Base-by-base conservation (phyloP, 2,888 invertebrate species). In the Gari tellinella region DNA sequence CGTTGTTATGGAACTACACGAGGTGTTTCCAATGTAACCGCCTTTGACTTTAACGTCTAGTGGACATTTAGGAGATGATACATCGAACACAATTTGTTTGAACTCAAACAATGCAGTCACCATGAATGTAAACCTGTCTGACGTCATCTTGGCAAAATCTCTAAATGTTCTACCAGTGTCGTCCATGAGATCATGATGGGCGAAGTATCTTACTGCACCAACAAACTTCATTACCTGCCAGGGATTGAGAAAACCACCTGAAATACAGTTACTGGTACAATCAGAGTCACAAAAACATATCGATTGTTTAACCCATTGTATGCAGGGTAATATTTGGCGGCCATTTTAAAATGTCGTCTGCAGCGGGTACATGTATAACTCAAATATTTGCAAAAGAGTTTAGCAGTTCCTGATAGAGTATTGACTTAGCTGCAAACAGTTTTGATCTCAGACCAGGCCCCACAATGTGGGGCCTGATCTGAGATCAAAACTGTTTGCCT, bases 21-120 rank as follows among this genome's bases (percentile, higher is more conserved):
- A 86, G 0, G 84, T 66, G 43, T 70, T 83, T 15, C 86, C 84
- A 23, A 85, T 76, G 41, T 81, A 80, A n/a, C 85, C 85, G 10
- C 83, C 75, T 19, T 76, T 61, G 12, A 84, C 60, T 37, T 63
- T 65, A 7, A 82, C 55, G 43, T 80, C 66, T 14, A 86, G 68
- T 2, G 86, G 83, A 40, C 56, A 52, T 58, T 84, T 82, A 3
- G 74, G 66, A 12, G 79, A 56, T 14, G 66, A 68, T 1, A 45
- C n/a, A 57, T 85, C 70, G 53, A 85, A 86, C 46, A 86, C 21
- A 21, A 58, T 66, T 58, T 48, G 60, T 8, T 72, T 58, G 25
- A 83, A 76, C 8, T 67, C 76, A n/a, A 86, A 49, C 21, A 64
- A 62, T 14, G 80, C 73, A n/a, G 83, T 77, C 0, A 80, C 78